Evolutionary conservation across 2,797 vertebrate genomes (phyloP).

Genomic region (Leuciscus waleckii): DNA sequence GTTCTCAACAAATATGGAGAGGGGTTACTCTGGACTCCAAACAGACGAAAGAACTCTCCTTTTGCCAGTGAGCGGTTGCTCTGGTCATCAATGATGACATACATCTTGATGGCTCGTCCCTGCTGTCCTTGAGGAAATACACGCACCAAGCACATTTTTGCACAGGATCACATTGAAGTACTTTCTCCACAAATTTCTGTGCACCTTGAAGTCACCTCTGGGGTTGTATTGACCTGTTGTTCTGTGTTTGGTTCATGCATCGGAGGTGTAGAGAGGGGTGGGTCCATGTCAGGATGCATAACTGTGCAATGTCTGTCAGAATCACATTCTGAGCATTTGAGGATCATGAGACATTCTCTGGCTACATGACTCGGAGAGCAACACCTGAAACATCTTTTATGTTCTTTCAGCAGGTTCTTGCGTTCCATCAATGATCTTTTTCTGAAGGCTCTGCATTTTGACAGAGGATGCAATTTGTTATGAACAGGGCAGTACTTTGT

Average conservation of each 20-base stretch:
- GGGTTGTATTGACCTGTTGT: no score
- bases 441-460: slow-evolving; percentile 24
- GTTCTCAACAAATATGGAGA: slow-evolving; percentile 50
- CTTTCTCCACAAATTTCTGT: no score
- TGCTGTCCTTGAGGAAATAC: no score
- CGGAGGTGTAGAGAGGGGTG: no score
- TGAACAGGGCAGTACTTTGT: slow-evolving; percentile 17
- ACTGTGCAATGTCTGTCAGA: no score
- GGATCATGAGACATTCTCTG: background rate
- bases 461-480: slow-evolving; percentile 28
- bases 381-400: slow-evolving; percentile 30
- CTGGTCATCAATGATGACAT: background rate
- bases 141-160: no score
- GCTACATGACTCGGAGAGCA: slow-evolving; percentile 2
- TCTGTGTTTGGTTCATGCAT: no score
- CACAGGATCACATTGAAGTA: no score
- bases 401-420: slow-evolving; percentile 27
- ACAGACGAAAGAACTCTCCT: slow-evolving; percentile 23
- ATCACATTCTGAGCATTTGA: background rate
- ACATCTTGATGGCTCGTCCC: no score
- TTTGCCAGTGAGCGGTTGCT: slow-evolving; percentile 39
- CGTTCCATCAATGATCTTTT: background rate
- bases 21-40: background rate
- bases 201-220: no score
- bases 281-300: no score